Evolutionary conservation across 1,140 invertebrate species (phyloP).

Genomic region (Tetraneura akinire): DNA sequence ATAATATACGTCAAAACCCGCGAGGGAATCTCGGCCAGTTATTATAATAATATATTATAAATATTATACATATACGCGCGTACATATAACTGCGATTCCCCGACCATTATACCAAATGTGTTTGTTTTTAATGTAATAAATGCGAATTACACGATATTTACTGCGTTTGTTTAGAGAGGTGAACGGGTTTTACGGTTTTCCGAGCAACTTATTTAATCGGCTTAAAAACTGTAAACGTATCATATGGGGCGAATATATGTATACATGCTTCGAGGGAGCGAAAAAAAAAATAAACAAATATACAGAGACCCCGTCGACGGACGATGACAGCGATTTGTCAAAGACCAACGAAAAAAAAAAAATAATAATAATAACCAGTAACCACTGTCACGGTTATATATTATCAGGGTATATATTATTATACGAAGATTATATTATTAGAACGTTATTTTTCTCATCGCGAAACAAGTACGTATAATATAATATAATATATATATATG

Average conservation of each 20-base stretch:
- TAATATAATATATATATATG: too few species aligned
- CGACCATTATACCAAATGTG: slow-evolving; percentile 5
- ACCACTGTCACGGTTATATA: too few species aligned
- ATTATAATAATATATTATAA: too few species aligned
- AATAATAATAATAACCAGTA: slow-evolving; percentile 22
- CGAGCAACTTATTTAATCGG: slow-evolving; percentile 13
- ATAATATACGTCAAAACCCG: background rate
- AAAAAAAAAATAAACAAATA: background rate
- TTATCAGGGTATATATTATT: too few species aligned
- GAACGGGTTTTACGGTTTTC: slow-evolving; percentile 43
- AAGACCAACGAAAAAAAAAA: slow-evolving; percentile 18
- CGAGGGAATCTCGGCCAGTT: background rate
- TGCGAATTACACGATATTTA: slow-evolving; percentile 7
- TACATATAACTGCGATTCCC: background rate
- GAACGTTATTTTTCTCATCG: too few species aligned
- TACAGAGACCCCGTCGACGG: background rate
- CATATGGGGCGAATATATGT: background rate
- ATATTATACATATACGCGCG: too few species aligned
- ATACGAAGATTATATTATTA: too few species aligned
- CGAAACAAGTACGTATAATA: too few species aligned
- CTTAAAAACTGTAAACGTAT: slow-evolving; percentile 39
- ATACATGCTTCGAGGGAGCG: background rate
- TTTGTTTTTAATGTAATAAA: slow-evolving; percentile 35
- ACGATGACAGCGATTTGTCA: background rate
- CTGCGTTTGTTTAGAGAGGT: slow-evolving; percentile 23